These are phyloP conservation scores for Prunella strophiata DNA, from an alignment of 2,797 vertebrate species.

Conservation along the genomic window DNA sequence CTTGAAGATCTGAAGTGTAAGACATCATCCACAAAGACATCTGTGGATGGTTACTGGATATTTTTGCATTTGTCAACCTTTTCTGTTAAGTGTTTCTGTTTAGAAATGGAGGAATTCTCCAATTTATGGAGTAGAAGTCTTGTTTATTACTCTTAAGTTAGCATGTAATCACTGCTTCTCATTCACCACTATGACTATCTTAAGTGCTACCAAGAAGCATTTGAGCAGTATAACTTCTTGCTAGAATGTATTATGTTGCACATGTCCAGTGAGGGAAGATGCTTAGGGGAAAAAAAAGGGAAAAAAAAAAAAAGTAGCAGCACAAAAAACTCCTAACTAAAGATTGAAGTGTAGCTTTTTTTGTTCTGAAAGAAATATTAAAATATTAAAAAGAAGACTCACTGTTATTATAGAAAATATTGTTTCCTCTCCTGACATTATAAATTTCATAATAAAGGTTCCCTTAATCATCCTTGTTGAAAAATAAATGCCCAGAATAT, in stretches of 20 bases:
- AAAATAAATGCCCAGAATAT: not conserved
- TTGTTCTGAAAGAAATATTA: not conserved
- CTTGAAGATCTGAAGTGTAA: not conserved
- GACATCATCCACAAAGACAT: not conserved
- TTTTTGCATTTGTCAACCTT: not conserved
- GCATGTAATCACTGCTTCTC: not conserved
- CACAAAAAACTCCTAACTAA: not conserved
- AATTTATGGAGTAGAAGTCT: not conserved
- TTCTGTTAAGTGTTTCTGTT: not conserved
- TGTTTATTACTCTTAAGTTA: not conserved
- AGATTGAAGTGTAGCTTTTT: not conserved
- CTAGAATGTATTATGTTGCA: not conserved
- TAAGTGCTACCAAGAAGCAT: not conserved
- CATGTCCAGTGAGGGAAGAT: not conserved
- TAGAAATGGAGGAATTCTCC: not conserved
- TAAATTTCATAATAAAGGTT: not conserved
- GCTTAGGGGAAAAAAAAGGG: not conserved
- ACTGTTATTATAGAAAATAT: not conserved
- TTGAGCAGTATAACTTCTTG: not conserved
- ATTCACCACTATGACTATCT: not conserved
- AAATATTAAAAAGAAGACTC: not conserved
- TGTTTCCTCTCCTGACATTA: not conserved
- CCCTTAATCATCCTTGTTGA: not conserved
- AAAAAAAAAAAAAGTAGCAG: not conserved
- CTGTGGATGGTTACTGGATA: not conserved